Base-by-base conservation (phyloP, 2,888 invertebrate species). In the Trichacis sp. region DNA sequence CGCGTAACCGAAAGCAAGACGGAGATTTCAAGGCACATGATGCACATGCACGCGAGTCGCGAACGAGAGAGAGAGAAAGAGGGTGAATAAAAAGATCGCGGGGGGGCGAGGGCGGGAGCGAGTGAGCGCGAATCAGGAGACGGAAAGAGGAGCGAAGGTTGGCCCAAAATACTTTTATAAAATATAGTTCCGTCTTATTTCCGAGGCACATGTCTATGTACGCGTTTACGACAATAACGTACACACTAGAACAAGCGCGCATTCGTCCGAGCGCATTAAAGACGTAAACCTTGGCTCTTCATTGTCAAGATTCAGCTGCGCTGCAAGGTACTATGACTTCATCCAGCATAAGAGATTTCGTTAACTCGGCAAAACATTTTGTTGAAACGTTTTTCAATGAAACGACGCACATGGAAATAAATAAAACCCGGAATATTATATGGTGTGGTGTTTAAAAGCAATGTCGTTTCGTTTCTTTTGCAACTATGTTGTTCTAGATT, bases 91-190 rank as follows among this genome's bases (percentile, higher is more conserved):
- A n/a, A n/a, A n/a, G n/a, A n/a, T n/a, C n/a, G 24, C 43, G 40
- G 24, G 53, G 69, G 62, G 57, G 56, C 58, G 62, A 65, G 42
- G 57, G 40, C 30, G 46, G 14, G 42, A n/a, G 57, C 49, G 40
- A 50, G 40, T 63, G 60, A 55, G 38, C 12, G 40, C 53, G 56
- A 29, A 17, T 19, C 14, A 43, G 48, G 51, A 40, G 50, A 49
- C 48, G 54, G 55, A 33, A 49, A 50, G 67, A 73, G 73, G 64
- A 56, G 70, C 73, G 79, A 82, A 81, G 79, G 78, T 79, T 80
- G 77, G 75, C 82, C 79, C 77, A 81, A 82, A 82, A 82, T 82
- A 83, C 77, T 73, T 77, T 73, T 62, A 70, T 74, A 73, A 77
- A 77, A 76, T 78, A 79, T 77, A 76, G 74, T 68, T 61, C 64